Evolutionary conservation across 2,797 vertebrate genomes (phyloP), one percentile per base, ranked within the genome.

Genomic region (Mastacembelus armatus): DNA sequence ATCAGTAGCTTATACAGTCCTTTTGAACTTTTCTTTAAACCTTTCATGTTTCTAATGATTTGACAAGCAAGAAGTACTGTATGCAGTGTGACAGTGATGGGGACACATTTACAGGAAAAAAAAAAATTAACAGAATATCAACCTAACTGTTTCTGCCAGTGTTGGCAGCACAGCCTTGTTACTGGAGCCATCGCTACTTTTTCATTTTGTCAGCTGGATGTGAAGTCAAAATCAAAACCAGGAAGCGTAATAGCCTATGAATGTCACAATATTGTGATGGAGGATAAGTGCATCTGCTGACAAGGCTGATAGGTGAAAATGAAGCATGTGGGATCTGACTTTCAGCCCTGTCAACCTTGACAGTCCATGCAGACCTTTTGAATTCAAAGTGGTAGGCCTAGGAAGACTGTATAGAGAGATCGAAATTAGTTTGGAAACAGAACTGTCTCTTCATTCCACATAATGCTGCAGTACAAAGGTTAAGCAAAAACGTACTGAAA

Each of bases 351-450:
- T 70, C 58, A 87, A 82, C 90, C 88, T 91, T 91, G 88, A 82
- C 85, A 82, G 71, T 78, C 85, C 70, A 79, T 81, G 70, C 79
- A 74, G 91, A 86, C 67, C 69, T 78, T 89, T 87, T 68, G 77
- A 83, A 90, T 86, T 78, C 59, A 75, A 81, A 71, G 64, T 69
- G 71, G 42, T 58, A 49, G 51, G 77, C 1, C 22, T 54, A 73
- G 56, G 43, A 33, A 57, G 75, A 64, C 39, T 66, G 35, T 48
- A 44, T 52, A 47, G n/a, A 45, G 43, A 68, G 35, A 70, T 47
- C 64, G 10, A 66, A 67, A 76, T 63, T 36, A 71, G 39, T 78
- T 81, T 65, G 56, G 43, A 72, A 50, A 62, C 64, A 80, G 22
- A 83, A 66, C 50, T 45, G 52, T 58, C 55, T 68, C 71, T 75